Evolutionary conservation across 1,140 invertebrate genomes (phyloP).

Genomic region (Gryllus bimaculatus): DNA sequence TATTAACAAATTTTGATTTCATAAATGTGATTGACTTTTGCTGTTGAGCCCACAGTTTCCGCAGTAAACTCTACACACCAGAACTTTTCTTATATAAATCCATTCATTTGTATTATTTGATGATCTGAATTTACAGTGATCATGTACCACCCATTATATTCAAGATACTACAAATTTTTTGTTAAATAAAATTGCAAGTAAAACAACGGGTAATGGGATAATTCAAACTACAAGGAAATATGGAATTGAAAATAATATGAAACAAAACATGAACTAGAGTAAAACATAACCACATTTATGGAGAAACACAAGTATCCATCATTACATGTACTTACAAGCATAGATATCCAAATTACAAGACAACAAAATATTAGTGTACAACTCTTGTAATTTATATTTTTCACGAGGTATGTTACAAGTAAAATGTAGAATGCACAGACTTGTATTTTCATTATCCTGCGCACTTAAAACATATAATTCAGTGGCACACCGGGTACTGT

Average conservation of each 20-base stretch:
- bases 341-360: background rate
- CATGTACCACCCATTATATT: too few species aligned
- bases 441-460: background rate
- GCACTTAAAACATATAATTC: background rate
- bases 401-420: background rate
- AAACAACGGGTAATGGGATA: too few species aligned
- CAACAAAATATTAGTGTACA: background rate
- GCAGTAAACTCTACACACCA: too few species aligned
- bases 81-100: too few species aligned
- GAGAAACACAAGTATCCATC: background rate
- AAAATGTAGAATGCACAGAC: background rate
- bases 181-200: too few species aligned
- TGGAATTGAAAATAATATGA: background rate
- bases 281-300: conserved; percentile 5
- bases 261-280: background rate
- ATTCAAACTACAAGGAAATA: background rate
- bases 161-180: too few species aligned
- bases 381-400: background rate
- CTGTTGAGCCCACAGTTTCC: too few species aligned
- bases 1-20: too few species aligned
- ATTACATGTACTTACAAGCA: conserved; percentile 5
- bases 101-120: too few species aligned
- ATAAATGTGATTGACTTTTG: too few species aligned
- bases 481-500: background rate
- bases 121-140: too few species aligned